Percentiles rank a stretch among this genome's conserved stretches.
phyloP scores from a whole-genome alignment of 2,797 vertebrate genomes.

The Hozukius guyotensis region DNA sequence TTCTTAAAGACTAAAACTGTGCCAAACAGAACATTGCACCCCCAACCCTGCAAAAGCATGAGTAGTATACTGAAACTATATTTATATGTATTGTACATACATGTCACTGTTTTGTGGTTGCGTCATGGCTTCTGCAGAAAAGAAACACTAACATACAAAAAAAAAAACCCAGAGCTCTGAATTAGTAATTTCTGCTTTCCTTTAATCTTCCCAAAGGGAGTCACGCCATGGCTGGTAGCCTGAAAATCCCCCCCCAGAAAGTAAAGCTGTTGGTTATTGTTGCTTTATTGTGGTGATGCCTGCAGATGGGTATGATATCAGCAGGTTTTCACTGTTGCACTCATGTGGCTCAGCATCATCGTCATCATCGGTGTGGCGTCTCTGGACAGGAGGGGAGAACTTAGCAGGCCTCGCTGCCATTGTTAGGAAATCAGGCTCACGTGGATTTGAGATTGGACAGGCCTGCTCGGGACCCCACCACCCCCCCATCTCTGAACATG shows the following conservation, averaged over 20 bases:
- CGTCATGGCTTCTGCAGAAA: constrained; percentile 73
- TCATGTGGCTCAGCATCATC: constrained; percentile 54
- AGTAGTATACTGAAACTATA: constrained; percentile 79
- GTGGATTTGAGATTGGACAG: constrained; percentile 47
- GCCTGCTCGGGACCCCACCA: constrained; percentile 16
- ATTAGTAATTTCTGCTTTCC: constrained; percentile 71
- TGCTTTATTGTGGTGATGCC: constrained; percentile 87
- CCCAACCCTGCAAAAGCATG: constrained; percentile 85
- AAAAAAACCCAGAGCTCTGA: constrained; percentile 72
- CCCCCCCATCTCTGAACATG: not conserved
- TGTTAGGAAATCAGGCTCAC: constrained; percentile 28
- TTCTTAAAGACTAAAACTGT: constrained; percentile 84
- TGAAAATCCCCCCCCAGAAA: constrained; percentile 82
- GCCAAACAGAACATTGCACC: constrained; percentile 65
- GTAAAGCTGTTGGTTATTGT: constrained; percentile 79
- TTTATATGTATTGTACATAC: constrained; percentile 80
- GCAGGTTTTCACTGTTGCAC: constrained; percentile 80
- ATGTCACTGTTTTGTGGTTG: constrained; percentile 83
- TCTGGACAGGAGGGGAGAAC: constrained; percentile 33
- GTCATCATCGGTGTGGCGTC: constrained; percentile 14
- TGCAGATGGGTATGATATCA: constrained; percentile 66
- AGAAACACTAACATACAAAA: constrained; percentile 73
- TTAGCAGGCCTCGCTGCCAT: constrained; percentile 42
- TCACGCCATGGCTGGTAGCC: constrained; percentile 99
- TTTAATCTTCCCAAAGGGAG: constrained; percentile 92